These are phyloP conservation scores for Halcyon senegalensis DNA, from an alignment of 2,113 vertebrate genomes.

Conservation along the genomic window DNA sequence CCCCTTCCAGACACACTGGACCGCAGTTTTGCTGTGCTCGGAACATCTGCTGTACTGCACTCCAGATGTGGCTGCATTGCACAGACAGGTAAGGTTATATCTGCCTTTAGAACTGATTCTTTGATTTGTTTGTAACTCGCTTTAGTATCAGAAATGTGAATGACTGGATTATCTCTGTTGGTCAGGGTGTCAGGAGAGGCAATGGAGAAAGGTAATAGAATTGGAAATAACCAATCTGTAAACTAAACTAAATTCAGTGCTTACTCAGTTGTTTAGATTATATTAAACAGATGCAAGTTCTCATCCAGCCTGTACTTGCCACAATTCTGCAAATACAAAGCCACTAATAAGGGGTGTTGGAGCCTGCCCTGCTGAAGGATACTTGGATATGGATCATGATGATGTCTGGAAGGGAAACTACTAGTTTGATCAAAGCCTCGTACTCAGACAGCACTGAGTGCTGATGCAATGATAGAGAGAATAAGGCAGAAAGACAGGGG, in stretches of 20 bases:
- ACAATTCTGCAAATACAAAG: slow-evolving; percentile 48
- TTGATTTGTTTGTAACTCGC: not conserved
- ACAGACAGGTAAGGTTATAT: not conserved
- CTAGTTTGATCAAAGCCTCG: slow-evolving; percentile 56
- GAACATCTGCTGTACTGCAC: not conserved
- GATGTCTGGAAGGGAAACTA: slow-evolving; percentile 63
- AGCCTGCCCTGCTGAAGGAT: slow-evolving; percentile 63
- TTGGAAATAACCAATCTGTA: not conserved
- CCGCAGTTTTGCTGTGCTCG: not conserved
- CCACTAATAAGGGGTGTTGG: slow-evolving; percentile 46
- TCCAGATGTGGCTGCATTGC: not conserved
- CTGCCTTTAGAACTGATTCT: not conserved
- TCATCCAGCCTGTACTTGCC: slow-evolving; percentile 56
- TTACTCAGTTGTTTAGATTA: slow-evolving; percentile 9
- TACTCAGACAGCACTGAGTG: slow-evolving; percentile 20
- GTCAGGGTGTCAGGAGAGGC: not conserved
- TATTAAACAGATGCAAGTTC: slow-evolving; percentile 27
- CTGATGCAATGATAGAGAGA: slow-evolving; percentile 48
- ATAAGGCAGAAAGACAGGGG: not conserved
- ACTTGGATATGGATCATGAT: slow-evolving; percentile 45
- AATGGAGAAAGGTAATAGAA: not conserved
- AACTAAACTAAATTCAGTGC: not conserved
- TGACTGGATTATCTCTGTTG: not conserved
- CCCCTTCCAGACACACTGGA: not conserved
- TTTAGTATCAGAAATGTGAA: not conserved